A percentile compares a stretch with the other conserved stretches of the same genome.
Conservation (phyloP, 1,140 invertebrate species). For the Geopemphigus sp. region DNA sequence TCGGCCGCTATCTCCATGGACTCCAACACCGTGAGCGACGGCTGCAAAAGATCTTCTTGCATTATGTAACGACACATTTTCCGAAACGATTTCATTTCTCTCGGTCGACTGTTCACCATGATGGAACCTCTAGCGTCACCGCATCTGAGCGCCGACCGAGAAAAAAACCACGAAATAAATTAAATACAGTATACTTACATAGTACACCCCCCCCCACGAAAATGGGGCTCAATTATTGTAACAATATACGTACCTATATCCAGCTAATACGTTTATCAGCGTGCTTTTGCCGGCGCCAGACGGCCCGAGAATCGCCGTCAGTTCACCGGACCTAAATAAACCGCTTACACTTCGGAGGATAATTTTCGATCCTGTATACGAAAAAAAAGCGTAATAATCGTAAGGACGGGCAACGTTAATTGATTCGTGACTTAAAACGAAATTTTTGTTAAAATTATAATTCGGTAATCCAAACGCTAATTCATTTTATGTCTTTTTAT, state of each 20-base stretch:
- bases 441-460: no score
- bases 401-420: no score
- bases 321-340: slow-evolving; percentile 70
- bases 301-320: slow-evolving; percentile 82
- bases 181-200: no score
- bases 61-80: slow-evolving; percentile 91
- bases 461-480: no score
- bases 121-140: slow-evolving; percentile 64
- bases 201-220: no score
- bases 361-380: slow-evolving; percentile 64
- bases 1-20: slow-evolving; percentile 82
- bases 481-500: no score
- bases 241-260: slow-evolving; percentile 67
- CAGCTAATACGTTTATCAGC: slow-evolving; percentile 77
- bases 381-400: background rate
- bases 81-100: slow-evolving; percentile 74
- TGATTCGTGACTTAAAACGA: no score
- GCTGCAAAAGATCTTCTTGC: slow-evolving; percentile 87
- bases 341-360: slow-evolving; percentile 71
- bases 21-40: slow-evolving; percentile 80
- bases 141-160: slow-evolving; percentile 57
- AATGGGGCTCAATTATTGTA: background rate
- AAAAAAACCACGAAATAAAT: no score
- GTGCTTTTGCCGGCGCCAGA: slow-evolving; percentile 91
- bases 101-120: slow-evolving; percentile 70